phyloP scores from a whole-genome alignment of 2,888 invertebrate species.

The Herminia tarsipennalis region DNA sequence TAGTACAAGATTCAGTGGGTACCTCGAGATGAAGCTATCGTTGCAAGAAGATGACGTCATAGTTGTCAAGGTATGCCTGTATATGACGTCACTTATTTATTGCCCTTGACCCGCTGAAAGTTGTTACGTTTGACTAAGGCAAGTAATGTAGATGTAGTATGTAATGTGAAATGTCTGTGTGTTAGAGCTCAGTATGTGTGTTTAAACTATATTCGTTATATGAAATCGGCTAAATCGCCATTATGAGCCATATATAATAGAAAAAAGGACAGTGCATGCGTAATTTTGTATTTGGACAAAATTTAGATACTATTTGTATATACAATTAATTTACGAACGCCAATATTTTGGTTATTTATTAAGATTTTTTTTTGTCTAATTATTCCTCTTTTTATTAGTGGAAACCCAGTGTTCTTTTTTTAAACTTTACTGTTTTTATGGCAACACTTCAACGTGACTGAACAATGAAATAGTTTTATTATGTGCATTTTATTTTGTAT shows the following conservation, averaged over 20 bases:
- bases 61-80: too few relatives aligned
- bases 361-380: constrained; percentile 23
- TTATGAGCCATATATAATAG: constrained; percentile 40
- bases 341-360: constrained; percentile 44
- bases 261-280: constrained; percentile 25
- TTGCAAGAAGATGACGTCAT: too few relatives aligned
- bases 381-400: constrained; percentile 12
- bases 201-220: constrained; percentile 6
- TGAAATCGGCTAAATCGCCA: constrained; percentile 21
- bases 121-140: too few relatives aligned
- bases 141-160: too few relatives aligned
- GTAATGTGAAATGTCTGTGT: too few relatives aligned
- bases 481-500: constrained; percentile 50
- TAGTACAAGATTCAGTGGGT: too few relatives aligned
- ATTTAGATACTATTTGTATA: constrained; percentile 36
- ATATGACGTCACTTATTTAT: too few relatives aligned
- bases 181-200: not conserved
- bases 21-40: too few relatives aligned
- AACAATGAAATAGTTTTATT: constrained; percentile 44
- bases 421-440: constrained; percentile 26
- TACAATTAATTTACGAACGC: constrained; percentile 35
- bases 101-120: too few relatives aligned
- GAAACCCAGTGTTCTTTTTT: constrained; percentile 35
- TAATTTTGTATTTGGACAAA: constrained; percentile 40
- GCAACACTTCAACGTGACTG: constrained; percentile 43